Base-by-base conservation (phyloP, 2,797 vertebrate species). In the Bradypus variegatus region DNA sequence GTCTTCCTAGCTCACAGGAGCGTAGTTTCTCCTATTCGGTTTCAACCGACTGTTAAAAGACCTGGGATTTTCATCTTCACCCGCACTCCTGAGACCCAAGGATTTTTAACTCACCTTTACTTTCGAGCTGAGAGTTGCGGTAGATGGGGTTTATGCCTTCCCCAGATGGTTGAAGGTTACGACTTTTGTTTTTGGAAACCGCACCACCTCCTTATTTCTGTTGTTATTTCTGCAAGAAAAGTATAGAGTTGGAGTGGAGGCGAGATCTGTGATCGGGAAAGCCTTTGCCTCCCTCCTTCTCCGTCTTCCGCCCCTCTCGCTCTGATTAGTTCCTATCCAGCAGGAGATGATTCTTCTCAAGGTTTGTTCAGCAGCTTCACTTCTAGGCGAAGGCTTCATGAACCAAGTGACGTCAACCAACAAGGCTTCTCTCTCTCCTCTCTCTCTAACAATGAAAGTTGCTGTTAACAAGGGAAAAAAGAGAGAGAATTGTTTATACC, bases 331-430 rank as follows among this genome's bases (percentile, higher is more conserved):
- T 98, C 98, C 98, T 98, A 98, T 97, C 95, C 98, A 98, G 98
- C 98, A 98, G 94, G 96, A 96, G 96, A 96, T 94, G 98, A 98
- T 98, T 98, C 98, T 98, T 98, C 98, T 98, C 98, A 98, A 98
- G 98, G 98, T 98, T 99, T 98, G 98, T 98, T 98, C 98, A 98
- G 97, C 98, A 98, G 97, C 98, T 98, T 98, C 98, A 98, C 98
- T 98, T 99, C 98, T 98, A 98, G 98, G 98, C 97, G 95, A 97
- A 97, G 97, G 96, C 97, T 97, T 97, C 96, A 95, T 96, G 95
- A 95, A 98, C 97, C 97, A 96, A 97, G 98, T 99, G 98, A 98
- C 98, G 98, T 99, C 98, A 98, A 94, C 98, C 94, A 96, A 97
- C 89, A 94, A 96, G 88, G 97, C 98, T 98, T 96, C 95, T 96